These are phyloP conservation scores for Epizoanthus rinbou DNA, from an alignment of 92 coral and sea anemone genomes.

Conservation along the genomic window DNA sequence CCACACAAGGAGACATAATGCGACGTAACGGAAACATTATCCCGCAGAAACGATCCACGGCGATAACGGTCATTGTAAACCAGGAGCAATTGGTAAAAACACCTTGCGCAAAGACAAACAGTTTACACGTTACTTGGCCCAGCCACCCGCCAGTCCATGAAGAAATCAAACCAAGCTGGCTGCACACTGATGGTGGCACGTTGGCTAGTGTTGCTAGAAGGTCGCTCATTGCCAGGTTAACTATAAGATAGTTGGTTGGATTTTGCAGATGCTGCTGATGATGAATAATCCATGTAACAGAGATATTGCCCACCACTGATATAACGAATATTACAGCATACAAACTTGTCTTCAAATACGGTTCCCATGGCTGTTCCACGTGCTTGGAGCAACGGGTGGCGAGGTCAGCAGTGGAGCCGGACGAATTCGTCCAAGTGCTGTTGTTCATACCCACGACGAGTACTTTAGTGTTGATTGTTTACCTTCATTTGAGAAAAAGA, in stretches of 20 bases:
- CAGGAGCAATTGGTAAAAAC: constrained; percentile 80
- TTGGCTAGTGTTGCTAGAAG: constrained; percentile 52
- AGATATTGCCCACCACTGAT: constrained; percentile 64
- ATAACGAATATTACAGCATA: constrained; percentile 56
- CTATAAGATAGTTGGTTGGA: constrained; percentile 67
- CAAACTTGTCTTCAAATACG: constrained; percentile 39
- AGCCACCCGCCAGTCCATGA: constrained; percentile 59
- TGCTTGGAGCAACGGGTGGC: too few relatives aligned
- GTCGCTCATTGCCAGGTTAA: constrained; percentile 75
- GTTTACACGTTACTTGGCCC: constrained; percentile 64
- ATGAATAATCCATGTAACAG: constrained; percentile 58
- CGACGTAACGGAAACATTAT: constrained; percentile 78
- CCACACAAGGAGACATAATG: constrained; percentile 56
- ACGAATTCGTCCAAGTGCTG: too few relatives aligned
- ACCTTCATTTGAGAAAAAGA: too few relatives aligned
- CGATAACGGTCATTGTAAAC: constrained; percentile 80
- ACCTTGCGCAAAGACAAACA: constrained; percentile 57
- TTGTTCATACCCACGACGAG: too few relatives aligned
- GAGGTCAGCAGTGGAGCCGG: too few relatives aligned
- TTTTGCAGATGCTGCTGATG: constrained; percentile 64
- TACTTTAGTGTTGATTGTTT: too few relatives aligned
- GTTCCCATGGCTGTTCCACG: neutral
- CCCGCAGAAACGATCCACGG: constrained; percentile 86
- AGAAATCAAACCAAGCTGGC: constrained; percentile 43
- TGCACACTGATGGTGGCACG: constrained; percentile 53